phyloP scores from a whole-genome alignment of 1,140 invertebrate species.

The Pygmarrhopalites habei region DNA sequence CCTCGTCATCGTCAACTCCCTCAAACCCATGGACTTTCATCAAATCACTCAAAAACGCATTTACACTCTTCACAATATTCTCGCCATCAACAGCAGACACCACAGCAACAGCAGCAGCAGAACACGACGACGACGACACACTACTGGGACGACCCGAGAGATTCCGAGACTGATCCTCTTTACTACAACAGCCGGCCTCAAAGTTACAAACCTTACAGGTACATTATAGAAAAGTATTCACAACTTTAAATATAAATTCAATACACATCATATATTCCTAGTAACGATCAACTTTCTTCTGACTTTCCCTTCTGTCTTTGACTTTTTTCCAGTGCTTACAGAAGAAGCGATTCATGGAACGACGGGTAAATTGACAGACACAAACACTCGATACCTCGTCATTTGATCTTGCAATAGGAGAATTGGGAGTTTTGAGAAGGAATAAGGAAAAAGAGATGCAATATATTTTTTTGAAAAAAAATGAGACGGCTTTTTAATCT shows the following conservation, averaged over 20 bases:
- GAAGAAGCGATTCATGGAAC: constrained; percentile 26
- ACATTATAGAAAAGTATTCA: too few species aligned
- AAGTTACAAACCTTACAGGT: constrained; percentile 50
- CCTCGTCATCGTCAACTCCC: constrained; percentile 35
- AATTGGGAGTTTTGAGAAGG: too few species aligned
- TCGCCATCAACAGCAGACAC: constrained; percentile 28
- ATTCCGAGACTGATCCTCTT: constrained; percentile 57
- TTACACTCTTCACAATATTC: constrained; percentile 26
- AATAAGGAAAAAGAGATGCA: too few species aligned
- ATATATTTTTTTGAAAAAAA: too few species aligned
- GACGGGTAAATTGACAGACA: constrained; percentile 21
- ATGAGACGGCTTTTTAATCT: too few species aligned
- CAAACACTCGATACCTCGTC: too few species aligned
- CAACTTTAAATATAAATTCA: not conserved
- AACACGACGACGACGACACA: too few species aligned
- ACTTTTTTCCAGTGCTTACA: constrained; percentile 6
- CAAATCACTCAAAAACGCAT: constrained; percentile 40
- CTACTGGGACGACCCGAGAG: constrained; percentile 47
- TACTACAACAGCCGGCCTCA: constrained; percentile 83
- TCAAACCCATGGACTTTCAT: constrained; percentile 25
- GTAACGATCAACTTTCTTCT: not conserved
- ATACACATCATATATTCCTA: not conserved
- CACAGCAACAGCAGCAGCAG: constrained; percentile 41
- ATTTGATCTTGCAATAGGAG: too few species aligned
- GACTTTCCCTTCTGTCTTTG: not conserved